phyloP scores from a whole-genome alignment of 2,888 invertebrate species.

The Electrophaes corylata region DNA sequence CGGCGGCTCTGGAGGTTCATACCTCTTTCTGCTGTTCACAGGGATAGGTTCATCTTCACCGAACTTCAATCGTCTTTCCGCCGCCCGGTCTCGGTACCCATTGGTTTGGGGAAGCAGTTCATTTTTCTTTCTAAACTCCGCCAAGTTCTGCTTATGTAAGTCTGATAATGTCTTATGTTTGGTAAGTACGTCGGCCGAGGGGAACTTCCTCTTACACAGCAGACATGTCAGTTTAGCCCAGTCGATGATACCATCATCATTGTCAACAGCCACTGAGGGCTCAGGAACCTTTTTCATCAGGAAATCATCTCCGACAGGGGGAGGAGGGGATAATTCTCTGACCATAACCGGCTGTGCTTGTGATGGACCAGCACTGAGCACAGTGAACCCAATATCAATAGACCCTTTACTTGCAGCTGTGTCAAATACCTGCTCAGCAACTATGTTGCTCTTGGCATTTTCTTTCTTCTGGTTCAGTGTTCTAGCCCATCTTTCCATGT shows the following conservation, averaged over 20 bases:
- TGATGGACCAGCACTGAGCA: constrained; percentile 89
- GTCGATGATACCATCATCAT: constrained; percentile 92
- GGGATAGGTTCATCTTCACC: constrained; percentile 91
- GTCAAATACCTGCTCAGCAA: constrained; percentile 75
- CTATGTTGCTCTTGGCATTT: constrained; percentile 74
- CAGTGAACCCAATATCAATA: constrained; percentile 97
- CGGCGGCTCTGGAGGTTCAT: constrained; percentile 69
- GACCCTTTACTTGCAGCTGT: constrained; percentile 87
- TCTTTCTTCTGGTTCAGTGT: constrained; percentile 98
- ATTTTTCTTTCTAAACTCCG: constrained; percentile 74
- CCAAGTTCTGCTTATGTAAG: constrained; percentile 95
- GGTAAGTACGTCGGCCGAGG: constrained; percentile 92
- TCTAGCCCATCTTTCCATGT: constrained; percentile 95
- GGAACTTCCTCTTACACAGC: constrained; percentile 97
- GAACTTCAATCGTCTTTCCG: constrained; percentile 96
- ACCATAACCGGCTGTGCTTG: constrained; percentile 47
- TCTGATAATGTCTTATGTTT: constrained; percentile 97
- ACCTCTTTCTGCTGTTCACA: constrained; percentile 66
- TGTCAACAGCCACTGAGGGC: constrained; percentile 79
- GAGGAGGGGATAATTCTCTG: constrained; percentile 69
- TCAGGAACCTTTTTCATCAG: constrained; percentile 76
- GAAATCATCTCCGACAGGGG: constrained; percentile 63
- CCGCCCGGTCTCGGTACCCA: constrained; percentile 96
- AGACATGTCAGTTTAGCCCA: constrained; percentile 96
- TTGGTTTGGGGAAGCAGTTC: constrained; percentile 65